Percentiles rank a stretch among this genome's conserved stretches.
Evolutionary conservation across 1,140 invertebrate species (phyloP).

Genomic region (Myzus persicae): DNA sequence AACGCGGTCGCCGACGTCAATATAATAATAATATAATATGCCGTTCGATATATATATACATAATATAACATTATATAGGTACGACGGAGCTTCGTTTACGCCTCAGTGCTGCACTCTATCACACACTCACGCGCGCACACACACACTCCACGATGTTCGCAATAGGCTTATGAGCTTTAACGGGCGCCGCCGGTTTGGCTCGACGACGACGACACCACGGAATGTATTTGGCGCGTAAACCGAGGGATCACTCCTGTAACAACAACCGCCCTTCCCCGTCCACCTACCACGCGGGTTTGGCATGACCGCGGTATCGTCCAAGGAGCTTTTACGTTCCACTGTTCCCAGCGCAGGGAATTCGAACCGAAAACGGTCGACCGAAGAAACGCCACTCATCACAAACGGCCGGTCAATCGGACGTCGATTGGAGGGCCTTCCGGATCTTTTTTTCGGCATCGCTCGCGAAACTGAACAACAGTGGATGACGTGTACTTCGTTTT

Average conservation of each 20-base stretch:
- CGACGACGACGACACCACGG: neutral
- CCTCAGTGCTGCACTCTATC: neutral
- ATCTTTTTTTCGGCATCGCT: neutral
- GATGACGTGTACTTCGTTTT: too few relatives aligned
- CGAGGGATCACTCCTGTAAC: neutral
- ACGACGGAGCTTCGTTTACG: neutral
- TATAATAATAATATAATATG: neutral
- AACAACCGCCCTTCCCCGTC: neutral
- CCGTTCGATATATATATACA: neutral
- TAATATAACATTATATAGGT: neutral
- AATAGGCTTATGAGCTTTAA: slow-evolving; percentile 13
- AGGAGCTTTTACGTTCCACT: neutral
- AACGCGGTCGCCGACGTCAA: neutral
- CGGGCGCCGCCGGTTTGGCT: neutral
- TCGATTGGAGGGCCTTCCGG: neutral
- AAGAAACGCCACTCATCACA: neutral
- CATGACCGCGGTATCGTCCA: neutral
- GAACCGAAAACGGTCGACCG: neutral
- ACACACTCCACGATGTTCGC: neutral
- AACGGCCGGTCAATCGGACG: neutral
- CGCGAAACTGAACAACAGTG: neutral
- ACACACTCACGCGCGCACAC: neutral
- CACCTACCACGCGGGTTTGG: neutral
- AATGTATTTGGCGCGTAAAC: neutral
- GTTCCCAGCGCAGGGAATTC: neutral